phyloP scores from a whole-genome alignment of 2,888 invertebrate genomes.

The Lymantria monacha region DNA sequence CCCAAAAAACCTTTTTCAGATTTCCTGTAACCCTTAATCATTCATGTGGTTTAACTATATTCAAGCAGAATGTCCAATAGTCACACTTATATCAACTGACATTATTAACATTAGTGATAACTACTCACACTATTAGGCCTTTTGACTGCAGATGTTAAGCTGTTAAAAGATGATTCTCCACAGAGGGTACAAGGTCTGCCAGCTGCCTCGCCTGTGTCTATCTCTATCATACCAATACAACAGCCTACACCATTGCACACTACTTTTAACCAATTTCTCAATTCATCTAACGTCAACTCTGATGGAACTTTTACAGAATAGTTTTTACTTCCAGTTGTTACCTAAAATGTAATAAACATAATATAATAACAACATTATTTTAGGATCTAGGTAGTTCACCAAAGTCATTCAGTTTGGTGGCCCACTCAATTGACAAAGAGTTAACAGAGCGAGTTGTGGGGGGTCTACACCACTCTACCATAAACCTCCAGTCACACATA shows the following conservation, averaged over 20 bases:
- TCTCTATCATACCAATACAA: constrained; percentile 81
- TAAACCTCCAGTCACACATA: no score
- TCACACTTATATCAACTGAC: neutral
- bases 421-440: no score
- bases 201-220: constrained; percentile 68
- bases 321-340: constrained; percentile 65
- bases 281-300: constrained; percentile 64
- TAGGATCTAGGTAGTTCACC: no score
- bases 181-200: constrained; percentile 70
- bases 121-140: constrained; percentile 61
- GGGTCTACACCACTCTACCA: no score
- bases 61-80: no score
- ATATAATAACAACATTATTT: neutral
- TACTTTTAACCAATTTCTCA: constrained; percentile 78
- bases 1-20: no score
- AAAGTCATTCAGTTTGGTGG: neutral
- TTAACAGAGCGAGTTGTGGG: no score
- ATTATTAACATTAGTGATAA: neutral
- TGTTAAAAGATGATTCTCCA: constrained; percentile 61
- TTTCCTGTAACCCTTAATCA: no score
- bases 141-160: constrained; percentile 50
- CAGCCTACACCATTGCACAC: constrained; percentile 78
- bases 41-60: no score
- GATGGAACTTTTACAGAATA: constrained; percentile 83
- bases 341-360: constrained; percentile 45